A percentile compares a stretch with the other conserved stretches of the same genome.
These are phyloP conservation scores for Pecten maximus DNA, from an alignment of 2,888 invertebrate genomes.

Conservation along the genomic window DNA sequence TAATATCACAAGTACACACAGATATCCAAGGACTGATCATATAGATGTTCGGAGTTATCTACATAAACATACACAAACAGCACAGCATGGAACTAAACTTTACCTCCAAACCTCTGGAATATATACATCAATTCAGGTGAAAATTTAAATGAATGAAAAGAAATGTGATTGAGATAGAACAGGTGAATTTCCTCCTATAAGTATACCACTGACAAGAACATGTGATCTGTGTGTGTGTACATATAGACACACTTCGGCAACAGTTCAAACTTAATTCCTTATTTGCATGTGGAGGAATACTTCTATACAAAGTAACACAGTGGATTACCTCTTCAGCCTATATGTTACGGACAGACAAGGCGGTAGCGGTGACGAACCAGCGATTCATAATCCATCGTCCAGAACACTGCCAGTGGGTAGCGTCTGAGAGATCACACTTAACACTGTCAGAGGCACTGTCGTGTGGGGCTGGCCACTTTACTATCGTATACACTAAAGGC, in stretches of 20 bases:
- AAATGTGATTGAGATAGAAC: not conserved
- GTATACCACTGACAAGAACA: not conserved
- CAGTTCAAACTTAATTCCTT: slow-evolving; percentile 35
- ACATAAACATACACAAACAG: not conserved
- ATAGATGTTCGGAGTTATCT: not conserved
- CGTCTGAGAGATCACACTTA: not conserved
- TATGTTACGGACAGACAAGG: not conserved
- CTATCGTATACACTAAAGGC: not conserved
- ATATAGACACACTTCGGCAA: slow-evolving; percentile 16
- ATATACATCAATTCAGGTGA: not conserved
- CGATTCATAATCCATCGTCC: slow-evolving; percentile 30
- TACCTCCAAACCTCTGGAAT: not conserved
- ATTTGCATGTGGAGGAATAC: slow-evolving; percentile 25
- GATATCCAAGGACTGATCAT: not conserved
- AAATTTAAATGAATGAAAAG: slow-evolving; percentile 3
- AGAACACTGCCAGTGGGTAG: slow-evolving; percentile 17
- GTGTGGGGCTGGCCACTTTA: not conserved
- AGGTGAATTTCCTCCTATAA: not conserved
- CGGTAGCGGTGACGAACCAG: not conserved
- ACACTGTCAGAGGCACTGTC: not conserved
- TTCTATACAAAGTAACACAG: not conserved
- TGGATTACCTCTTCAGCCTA: slow-evolving; percentile 11
- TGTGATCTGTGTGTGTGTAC: not conserved
- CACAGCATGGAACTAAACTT: not conserved
- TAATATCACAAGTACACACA: slow-evolving; percentile 1